Conservation (phyloP, 2,888 invertebrate species). For the Cosmorhoe ocellata region DNA sequence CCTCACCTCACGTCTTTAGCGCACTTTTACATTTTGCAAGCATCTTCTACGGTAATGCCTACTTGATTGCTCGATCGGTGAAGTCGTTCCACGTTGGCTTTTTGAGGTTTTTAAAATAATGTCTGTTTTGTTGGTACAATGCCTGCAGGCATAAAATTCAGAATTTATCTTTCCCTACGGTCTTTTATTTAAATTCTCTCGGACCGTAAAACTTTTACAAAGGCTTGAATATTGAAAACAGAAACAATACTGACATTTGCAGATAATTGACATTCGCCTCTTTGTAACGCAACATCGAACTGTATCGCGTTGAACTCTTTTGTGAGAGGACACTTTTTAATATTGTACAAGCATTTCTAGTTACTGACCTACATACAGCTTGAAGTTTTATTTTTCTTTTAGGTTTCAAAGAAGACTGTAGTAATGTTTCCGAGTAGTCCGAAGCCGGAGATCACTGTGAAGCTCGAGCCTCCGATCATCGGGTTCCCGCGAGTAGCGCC, state of each 20-base stretch:
- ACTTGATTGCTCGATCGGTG: slow-evolving; percentile 12
- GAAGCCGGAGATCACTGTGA: slow-evolving; percentile 53
- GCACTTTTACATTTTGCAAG: slow-evolving; percentile 41
- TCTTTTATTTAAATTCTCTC: background rate
- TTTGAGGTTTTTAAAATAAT: slow-evolving; percentile 6
- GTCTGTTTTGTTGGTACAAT: slow-evolving; percentile 1
- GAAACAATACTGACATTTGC: background rate
- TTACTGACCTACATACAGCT: no score
- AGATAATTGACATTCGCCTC: no score
- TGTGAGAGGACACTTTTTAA: background rate
- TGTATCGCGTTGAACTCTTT: background rate
- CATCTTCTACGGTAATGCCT: slow-evolving; percentile 23
- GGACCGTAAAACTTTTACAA: background rate
- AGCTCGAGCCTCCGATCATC: slow-evolving; percentile 89
- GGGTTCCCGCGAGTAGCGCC: slow-evolving; percentile 97
- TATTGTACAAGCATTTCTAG: background rate
- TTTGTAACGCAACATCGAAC: background rate
- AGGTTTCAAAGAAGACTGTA: slow-evolving; percentile 43
- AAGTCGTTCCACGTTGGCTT: slow-evolving; percentile 7
- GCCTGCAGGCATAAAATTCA: slow-evolving; percentile 1
- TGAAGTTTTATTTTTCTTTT: background rate
- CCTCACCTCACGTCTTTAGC: slow-evolving; percentile 32
- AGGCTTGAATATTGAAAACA: background rate
- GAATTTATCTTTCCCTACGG: slow-evolving; percentile 1
- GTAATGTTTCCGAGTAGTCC: slow-evolving; percentile 49